Conservation (phyloP, 2,113 vertebrate species). For the Nyctibius bracteatus region DNA sequence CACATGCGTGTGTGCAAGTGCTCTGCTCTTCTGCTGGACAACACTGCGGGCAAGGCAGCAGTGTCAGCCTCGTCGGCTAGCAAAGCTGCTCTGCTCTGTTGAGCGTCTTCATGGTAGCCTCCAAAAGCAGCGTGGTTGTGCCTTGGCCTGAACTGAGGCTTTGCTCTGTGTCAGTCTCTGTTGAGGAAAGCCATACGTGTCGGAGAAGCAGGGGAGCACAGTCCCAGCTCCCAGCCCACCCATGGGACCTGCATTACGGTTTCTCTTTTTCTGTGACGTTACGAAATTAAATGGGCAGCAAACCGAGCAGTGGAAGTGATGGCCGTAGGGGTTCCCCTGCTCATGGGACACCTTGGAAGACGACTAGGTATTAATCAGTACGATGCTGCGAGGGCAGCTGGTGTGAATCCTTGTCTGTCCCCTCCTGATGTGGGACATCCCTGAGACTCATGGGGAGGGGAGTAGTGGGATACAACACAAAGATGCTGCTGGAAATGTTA, state of each 20-base stretch:
- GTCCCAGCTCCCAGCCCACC: neutral
- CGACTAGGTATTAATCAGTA: neutral
- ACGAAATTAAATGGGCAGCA: neutral
- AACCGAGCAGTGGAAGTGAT: neutral
- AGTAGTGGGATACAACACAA: neutral
- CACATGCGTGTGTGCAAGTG: accelerated
- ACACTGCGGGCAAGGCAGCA: neutral
- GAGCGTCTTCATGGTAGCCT: neutral
- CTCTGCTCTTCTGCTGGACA: neutral
- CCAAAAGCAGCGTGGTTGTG: neutral
- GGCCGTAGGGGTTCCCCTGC: neutral
- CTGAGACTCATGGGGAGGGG: neutral
- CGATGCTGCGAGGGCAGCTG: neutral
- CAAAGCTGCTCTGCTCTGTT: neutral
- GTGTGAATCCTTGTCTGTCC: neutral
- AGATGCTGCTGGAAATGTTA: neutral
- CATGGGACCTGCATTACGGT: accelerated
- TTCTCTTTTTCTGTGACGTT: neutral
- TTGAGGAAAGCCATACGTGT: neutral
- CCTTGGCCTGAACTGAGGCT: neutral
- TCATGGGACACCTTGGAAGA: neutral
- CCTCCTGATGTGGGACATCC: neutral
- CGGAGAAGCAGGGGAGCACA: accelerated
- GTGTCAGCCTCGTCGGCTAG: accelerated
- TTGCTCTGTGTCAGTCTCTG: neutral